These are phyloP conservation scores for Hirudinaria manillensis DNA, from an alignment of 2,888 invertebrate species.

Conservation along the genomic window DNA sequence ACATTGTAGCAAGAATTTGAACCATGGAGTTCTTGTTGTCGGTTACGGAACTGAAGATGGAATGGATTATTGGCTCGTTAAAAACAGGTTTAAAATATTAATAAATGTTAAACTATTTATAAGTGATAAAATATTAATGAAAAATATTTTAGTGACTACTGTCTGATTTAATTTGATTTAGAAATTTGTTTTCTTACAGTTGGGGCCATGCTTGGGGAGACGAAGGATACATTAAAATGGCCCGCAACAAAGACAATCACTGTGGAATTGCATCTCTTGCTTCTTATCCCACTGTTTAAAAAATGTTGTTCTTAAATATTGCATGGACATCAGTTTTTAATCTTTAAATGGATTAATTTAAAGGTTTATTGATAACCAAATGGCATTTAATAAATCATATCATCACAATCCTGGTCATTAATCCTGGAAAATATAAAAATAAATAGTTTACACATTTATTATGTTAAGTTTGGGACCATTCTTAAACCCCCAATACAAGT, in stretches of 20 bases:
- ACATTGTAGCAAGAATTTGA: constrained; percentile 71
- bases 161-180: not conserved
- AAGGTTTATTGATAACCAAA: too few relatives aligned
- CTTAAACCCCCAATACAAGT: too few relatives aligned
- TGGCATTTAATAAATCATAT: too few relatives aligned
- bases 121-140: too few relatives aligned
- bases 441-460: too few relatives aligned
- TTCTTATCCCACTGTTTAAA: constrained; percentile 63
- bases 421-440: too few relatives aligned
- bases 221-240: constrained; percentile 72
- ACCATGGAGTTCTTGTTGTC: constrained; percentile 77
- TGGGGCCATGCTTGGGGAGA: constrained; percentile 87
- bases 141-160: not conserved
- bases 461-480: too few relatives aligned
- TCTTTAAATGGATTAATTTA: too few relatives aligned
- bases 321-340: too few relatives aligned
- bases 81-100: constrained; percentile 63
- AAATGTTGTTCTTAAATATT: not conserved
- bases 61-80: constrained; percentile 75
- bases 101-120: too few relatives aligned
- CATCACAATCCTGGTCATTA: too few relatives aligned
- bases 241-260: constrained; percentile 68
- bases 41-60: constrained; percentile 69
- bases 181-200: constrained; percentile 54
- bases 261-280: constrained; percentile 83